Evolutionary conservation across 2,888 invertebrate genomes (phyloP).

Genomic region (Lobophora halterata): DNA sequence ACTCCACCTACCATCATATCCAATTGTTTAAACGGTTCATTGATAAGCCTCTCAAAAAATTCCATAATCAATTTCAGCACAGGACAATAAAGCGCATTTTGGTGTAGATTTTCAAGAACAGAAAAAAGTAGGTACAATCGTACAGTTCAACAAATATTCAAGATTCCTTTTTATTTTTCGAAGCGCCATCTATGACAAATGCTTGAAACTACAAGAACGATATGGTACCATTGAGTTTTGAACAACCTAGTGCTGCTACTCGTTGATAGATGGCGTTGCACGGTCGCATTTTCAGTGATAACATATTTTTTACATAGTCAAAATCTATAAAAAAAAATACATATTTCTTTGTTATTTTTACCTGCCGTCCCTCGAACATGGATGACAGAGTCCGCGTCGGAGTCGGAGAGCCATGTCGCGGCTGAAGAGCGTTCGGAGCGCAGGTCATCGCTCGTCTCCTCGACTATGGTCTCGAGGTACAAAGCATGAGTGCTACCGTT

Average conservation of each 20-base stretch:
- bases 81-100: no score
- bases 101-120: no score
- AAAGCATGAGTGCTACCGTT: conserved; percentile 81
- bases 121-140: no score
- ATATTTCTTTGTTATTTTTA: no score
- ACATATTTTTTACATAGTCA: no score
- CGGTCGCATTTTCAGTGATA: no score
- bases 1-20: background rate
- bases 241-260: conserved; percentile 34
- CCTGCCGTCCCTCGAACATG: conserved; percentile 80
- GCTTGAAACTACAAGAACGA: background rate
- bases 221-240: background rate
- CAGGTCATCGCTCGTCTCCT: conserved; percentile 93
- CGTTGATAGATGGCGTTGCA: conserved; percentile 57
- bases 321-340: no score
- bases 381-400: conserved; percentile 91
- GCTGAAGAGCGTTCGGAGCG: conserved; percentile 86
- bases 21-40: background rate
- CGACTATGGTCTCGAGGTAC: conserved; percentile 92
- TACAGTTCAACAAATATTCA: no score
- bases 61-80: no score
- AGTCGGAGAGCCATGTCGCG: conserved; percentile 85
- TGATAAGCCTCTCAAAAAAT: no score
- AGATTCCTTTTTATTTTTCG: background rate
- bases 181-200: conserved; percentile 41